A percentile compares a stretch with the other conserved stretches of the same genome.
Conservation (phyloP, 2,888 invertebrate genomes). For the Ennomos fuscantarius region DNA sequence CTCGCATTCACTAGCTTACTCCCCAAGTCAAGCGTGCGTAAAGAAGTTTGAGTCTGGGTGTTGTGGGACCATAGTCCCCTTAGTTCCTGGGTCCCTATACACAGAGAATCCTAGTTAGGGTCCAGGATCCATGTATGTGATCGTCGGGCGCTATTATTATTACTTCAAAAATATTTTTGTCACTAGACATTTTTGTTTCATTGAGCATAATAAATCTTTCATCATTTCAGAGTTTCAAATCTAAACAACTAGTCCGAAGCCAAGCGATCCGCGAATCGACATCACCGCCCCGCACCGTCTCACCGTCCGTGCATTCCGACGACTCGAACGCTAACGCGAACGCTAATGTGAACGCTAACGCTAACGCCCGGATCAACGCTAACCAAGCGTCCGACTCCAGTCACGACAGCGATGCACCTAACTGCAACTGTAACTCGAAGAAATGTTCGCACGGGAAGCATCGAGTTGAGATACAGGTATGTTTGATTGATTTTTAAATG, state of each 20-base stretch:
- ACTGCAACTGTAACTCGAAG: constrained; percentile 40
- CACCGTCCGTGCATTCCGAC: constrained; percentile 59
- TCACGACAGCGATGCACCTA: constrained; percentile 59
- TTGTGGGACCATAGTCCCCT: too few species aligned
- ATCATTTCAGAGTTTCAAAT: constrained; percentile 86
- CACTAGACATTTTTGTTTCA: too few species aligned
- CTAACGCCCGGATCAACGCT: constrained; percentile 28
- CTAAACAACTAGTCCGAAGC: constrained; percentile 93
- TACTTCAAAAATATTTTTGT: too few species aligned
- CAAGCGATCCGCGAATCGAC: constrained; percentile 96
- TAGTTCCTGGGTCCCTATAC: too few species aligned
- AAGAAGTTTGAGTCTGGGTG: too few species aligned
- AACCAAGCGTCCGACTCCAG: constrained; percentile 60
- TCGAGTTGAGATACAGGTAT: constrained; percentile 78
- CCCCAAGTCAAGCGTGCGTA: too few species aligned
- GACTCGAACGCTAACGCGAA: constrained; percentile 33
- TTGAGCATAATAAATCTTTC: background rate
- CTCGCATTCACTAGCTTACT: too few species aligned
- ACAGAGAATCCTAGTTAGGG: too few species aligned
- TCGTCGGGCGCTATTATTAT: too few species aligned
- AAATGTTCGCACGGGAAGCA: constrained; percentile 53
- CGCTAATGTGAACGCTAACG: constrained; percentile 39
- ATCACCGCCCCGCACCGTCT: constrained; percentile 85
- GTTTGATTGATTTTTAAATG: too few species aligned
- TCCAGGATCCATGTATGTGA: too few species aligned